A percentile compares a stretch with the other conserved stretches of the same genome.
Evolutionary conservation across 1,140 invertebrate genomes (phyloP).

Genomic region (Gyrodactylus salaris): DNA sequence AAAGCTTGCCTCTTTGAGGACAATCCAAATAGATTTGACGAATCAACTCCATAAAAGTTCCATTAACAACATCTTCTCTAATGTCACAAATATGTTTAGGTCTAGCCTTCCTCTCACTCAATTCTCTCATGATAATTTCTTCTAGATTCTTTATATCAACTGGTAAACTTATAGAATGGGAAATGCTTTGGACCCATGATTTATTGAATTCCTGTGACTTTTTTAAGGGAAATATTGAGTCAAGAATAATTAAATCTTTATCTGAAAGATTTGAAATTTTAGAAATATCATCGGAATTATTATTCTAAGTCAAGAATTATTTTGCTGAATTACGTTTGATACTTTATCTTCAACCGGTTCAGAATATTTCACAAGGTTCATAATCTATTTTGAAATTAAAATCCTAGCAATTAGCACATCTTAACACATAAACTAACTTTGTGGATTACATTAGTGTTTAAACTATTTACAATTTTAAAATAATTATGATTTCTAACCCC

Average conservation of each 20-base stretch:
- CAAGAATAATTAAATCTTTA: background rate
- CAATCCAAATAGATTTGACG: background rate
- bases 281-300: no score
- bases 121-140: background rate
- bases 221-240: background rate
- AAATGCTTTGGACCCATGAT: background rate
- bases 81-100: background rate
- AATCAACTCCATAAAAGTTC: background rate
- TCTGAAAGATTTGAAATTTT: background rate
- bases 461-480: background rate
- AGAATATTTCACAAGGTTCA: background rate
- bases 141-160: background rate
- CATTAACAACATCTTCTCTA: background rate
- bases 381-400: background rate
- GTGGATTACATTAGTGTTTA: background rate
- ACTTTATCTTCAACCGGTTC: background rate
- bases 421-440: background rate
- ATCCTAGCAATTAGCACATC: background rate
- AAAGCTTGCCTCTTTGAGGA: background rate
- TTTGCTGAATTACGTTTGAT: no score
- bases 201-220: background rate
- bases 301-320: no score
- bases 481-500: background rate
- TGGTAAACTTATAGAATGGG: background rate
- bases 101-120: background rate